Base-by-base conservation (phyloP, 2,888 invertebrate species). In the Fabriciana adippe region DNA sequence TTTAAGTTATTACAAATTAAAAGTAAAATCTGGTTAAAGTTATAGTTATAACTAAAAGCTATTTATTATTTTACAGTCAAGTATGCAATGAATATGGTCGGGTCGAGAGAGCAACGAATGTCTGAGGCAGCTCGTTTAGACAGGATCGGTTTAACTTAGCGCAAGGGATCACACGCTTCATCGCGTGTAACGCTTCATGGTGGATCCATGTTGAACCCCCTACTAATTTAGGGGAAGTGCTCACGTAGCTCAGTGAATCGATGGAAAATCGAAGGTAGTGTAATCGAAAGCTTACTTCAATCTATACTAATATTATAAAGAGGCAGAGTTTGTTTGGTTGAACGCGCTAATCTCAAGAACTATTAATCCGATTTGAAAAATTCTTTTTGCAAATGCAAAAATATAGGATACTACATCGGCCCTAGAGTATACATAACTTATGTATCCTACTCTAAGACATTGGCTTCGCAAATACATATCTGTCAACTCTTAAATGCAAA, bases 171-270 rank as follows among this genome's bases (percentile, higher is more conserved):
- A 79, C 79, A 83, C 81, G 85, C 81, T 80, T 81, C 81, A 84
- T 85, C 82, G 85, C 86, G 76, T 82, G 78, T 76, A 78, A 79
- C 79, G 76, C 72, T 71, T 67, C 76, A 77, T 78, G 78, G 78
- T 78, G 78, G 79, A 79, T 83, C 79, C 76, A 67, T 76, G 75
- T 74, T 74, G 78, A 79, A 73, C 80, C 81, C 64, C 50, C 81
- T 80, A 81, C 83, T 86, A 89, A 89, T 90, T 90, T 87, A 82
- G 83, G 85, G 85, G 88, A 89, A 89, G 87, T 88, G 87, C 86
- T 87, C 86, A 87, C 87, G 87, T 87, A 83, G 78, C 79, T 82
- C 83, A 82, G 78, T 82, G 81, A 80, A 81, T 81, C 80, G 77
- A 78, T 57, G 57, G 55, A 57, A 67, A 69, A 57, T 31, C 6